Percentiles rank a stretch among this genome's conserved stretches.
These are phyloP conservation scores for Mormyrops attenuatus DNA, from an alignment of 2,797 vertebrate genomes.

Conservation along the genomic window DNA sequence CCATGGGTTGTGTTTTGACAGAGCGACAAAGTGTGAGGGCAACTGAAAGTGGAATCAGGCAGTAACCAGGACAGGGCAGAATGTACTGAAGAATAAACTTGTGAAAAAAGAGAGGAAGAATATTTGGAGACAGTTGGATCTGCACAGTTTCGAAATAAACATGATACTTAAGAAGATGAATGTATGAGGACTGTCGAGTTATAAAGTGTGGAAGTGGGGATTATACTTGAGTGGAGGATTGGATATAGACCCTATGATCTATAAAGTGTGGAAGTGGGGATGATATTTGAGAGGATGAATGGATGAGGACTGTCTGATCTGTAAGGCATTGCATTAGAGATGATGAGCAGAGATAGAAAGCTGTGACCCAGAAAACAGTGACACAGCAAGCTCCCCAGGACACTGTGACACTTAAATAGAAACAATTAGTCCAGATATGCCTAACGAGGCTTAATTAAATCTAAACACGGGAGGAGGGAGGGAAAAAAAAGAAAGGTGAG, in stretches of 20 bases:
- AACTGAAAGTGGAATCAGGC: slow-evolving; percentile 10
- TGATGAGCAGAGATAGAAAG: slow-evolving; percentile 26
- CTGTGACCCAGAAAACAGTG: slow-evolving; percentile 66
- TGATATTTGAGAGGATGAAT: background rate
- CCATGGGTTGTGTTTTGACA: background rate
- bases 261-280: background rate
- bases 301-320: background rate
- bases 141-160: slow-evolving; percentile 10
- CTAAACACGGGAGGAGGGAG: slow-evolving; percentile 54
- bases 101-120: slow-evolving; percentile 1
- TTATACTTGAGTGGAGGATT: background rate
- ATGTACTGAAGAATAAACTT: background rate
- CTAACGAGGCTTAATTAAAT: slow-evolving; percentile 69
- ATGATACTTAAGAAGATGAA: background rate
- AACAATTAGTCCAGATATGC: slow-evolving; percentile 77
- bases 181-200: background rate
- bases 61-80: slow-evolving; percentile 18
- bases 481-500: slow-evolving; percentile 44
- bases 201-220: background rate
- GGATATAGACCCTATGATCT: background rate
- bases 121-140: slow-evolving; percentile 24
- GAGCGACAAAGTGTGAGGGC: background rate
- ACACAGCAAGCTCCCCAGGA: slow-evolving; percentile 54
- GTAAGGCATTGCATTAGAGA: slow-evolving; percentile 14
- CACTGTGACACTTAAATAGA: slow-evolving; percentile 69